Percentiles rank a stretch among this genome's conserved stretches.
phyloP scores from a whole-genome alignment of 2,888 invertebrate genomes.

The Nomada ferruginata region DNA sequence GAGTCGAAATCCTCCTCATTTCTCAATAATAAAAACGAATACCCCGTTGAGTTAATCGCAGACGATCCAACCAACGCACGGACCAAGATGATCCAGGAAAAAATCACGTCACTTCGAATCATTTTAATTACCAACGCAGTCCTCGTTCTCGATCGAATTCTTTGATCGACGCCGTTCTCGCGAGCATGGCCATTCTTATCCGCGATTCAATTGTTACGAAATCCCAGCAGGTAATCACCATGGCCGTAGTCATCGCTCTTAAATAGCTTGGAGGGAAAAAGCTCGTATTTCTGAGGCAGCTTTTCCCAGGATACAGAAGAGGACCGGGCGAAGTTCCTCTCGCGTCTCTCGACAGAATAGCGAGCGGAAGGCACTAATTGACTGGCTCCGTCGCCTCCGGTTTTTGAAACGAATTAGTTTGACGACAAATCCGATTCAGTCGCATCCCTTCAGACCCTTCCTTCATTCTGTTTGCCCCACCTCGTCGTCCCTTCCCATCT shows the following conservation, averaged over 20 bases:
- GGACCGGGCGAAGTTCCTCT: slow-evolving; percentile 17
- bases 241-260: slow-evolving; percentile 16
- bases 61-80: too few species aligned
- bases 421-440: slow-evolving; percentile 64
- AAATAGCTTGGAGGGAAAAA: slow-evolving; percentile 25
- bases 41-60: too few species aligned
- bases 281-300: slow-evolving; percentile 25
- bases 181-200: background rate
- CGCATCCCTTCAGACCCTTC: slow-evolving; percentile 52
- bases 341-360: slow-evolving; percentile 31
- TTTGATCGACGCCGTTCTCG: slow-evolving; percentile 10
- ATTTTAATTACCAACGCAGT: background rate
- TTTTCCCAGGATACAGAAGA: slow-evolving; percentile 9
- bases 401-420: slow-evolving; percentile 65
- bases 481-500: background rate
- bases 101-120: background rate
- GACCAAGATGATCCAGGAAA: background rate
- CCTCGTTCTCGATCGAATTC: background rate
- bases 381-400: slow-evolving; percentile 63
- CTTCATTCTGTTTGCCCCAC: slow-evolving; percentile 12
- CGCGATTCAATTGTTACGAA: background rate
- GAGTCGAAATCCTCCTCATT: too few species aligned
- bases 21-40: too few species aligned
- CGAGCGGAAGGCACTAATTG: slow-evolving; percentile 61
- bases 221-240: slow-evolving; percentile 19